Percentiles rank a stretch among this genome's conserved stretches.
Conservation (phyloP, 2,888 invertebrate species). For the Steinernema scapterisci region DNA sequence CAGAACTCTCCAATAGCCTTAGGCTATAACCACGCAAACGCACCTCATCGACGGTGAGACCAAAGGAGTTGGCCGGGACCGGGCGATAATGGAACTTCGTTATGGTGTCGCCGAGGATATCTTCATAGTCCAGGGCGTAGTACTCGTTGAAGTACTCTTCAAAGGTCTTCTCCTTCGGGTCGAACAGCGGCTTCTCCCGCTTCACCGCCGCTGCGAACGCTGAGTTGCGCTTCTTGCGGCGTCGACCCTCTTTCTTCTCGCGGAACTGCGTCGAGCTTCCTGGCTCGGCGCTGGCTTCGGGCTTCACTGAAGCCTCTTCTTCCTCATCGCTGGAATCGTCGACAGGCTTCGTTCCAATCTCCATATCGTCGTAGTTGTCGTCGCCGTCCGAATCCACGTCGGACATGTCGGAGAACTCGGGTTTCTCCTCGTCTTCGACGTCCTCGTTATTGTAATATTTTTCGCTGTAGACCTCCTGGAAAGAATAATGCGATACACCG, state of each 20-base stretch:
- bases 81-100: conserved; percentile 81
- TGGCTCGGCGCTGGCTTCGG: conserved; percentile 70
- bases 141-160: conserved; percentile 90
- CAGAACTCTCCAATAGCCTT: no score
- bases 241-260: conserved; percentile 44
- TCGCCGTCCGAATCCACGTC: conserved; percentile 39
- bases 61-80: conserved; percentile 85
- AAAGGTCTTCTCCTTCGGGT: conserved; percentile 80
- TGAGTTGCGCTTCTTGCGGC: conserved; percentile 71
- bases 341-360: neutral
- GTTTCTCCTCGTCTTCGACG: conserved; percentile 75
- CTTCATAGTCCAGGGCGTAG: conserved; percentile 91
- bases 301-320: conserved; percentile 40
- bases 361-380: conserved; percentile 24
- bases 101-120: conserved; percentile 77
- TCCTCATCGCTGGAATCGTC: conserved; percentile 49
- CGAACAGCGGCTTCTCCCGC: conserved; percentile 81
- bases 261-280: neutral
- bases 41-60: conserved; percentile 87
- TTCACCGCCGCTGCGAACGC: conserved; percentile 79
- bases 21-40: no score
- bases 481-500: conserved; percentile 32
- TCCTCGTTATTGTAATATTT: conserved; percentile 81
- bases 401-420: conserved; percentile 76
- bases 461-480: conserved; percentile 81